phyloP scores from a whole-genome alignment of 2,113 vertebrate genomes.

The Otis tarda region DNA sequence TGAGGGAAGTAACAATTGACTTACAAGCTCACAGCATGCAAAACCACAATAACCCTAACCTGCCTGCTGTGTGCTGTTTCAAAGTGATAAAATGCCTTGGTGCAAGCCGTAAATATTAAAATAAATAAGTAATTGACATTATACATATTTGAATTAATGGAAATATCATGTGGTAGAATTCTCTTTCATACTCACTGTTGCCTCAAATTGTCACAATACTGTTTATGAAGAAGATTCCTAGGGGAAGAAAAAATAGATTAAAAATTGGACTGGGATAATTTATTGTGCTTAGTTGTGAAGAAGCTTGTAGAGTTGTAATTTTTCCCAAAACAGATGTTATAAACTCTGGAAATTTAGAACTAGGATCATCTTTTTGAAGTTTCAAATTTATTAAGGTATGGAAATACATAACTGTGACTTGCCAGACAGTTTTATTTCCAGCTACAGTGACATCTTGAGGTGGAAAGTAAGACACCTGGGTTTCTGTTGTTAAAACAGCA shows the following conservation, averaged over 20 bases:
- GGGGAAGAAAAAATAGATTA: constrained; percentile 33
- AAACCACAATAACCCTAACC: neutral
- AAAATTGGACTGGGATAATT: constrained; percentile 15
- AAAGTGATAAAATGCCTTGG: neutral
- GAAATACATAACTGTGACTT: neutral
- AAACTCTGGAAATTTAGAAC: neutral
- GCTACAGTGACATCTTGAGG: constrained; percentile 45
- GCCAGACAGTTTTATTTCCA: neutral
- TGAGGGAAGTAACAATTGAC: neutral
- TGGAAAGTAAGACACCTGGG: neutral
- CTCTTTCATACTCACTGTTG: neutral
- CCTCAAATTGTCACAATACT: neutral
- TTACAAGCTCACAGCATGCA: neutral
- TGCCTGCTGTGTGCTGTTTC: neutral
- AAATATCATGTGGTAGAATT: neutral
- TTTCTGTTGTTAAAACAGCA: neutral
- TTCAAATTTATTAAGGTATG: neutral
- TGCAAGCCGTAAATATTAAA: neutral
- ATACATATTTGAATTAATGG: neutral
- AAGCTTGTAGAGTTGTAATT: constrained; percentile 14
- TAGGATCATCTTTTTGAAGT: neutral
- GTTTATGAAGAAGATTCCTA: neutral
- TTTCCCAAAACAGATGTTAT: neutral
- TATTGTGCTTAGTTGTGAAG: neutral
- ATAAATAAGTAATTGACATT: neutral